Percentiles rank a stretch among this genome's conserved stretches.
Evolutionary conservation across 2,113 vertebrate species (phyloP).

Genomic region (Megaceryle torquata): DNA sequence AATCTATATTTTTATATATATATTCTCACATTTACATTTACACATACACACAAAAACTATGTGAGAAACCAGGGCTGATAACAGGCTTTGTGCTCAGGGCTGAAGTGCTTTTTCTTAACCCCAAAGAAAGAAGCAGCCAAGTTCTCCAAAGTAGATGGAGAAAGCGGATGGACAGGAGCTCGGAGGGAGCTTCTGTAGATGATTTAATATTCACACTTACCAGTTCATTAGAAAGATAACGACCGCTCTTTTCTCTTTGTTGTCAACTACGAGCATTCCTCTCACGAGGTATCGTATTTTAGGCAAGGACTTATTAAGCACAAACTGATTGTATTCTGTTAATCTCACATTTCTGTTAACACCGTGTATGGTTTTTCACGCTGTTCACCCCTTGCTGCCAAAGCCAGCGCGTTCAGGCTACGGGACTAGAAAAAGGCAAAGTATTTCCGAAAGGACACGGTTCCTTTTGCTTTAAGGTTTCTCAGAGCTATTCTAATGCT

Average conservation of each 20-base stretch:
- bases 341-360: neutral
- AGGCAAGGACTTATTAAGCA: neutral
- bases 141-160: neutral
- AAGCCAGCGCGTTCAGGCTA: neutral
- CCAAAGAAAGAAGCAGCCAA: neutral
- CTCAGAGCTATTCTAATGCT: neutral
- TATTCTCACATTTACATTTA: neutral
- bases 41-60: too few species aligned
- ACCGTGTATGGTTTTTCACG: neutral
- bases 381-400: neutral
- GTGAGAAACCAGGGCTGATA: neutral
- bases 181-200: neutral
- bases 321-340: neutral
- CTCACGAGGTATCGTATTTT: neutral
- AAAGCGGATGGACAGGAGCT: neutral
- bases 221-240: neutral
- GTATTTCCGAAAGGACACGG: neutral
- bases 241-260: neutral
- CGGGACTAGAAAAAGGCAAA: neutral
- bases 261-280: neutral
- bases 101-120: neutral
- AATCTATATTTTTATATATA: neutral
- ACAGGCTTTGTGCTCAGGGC: fast-evolving
- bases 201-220: neutral
- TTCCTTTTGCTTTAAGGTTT: neutral